Evolutionary conservation across 2,113 vertebrate species (phyloP).

Genomic region (Cardinalis cardinalis): DNA sequence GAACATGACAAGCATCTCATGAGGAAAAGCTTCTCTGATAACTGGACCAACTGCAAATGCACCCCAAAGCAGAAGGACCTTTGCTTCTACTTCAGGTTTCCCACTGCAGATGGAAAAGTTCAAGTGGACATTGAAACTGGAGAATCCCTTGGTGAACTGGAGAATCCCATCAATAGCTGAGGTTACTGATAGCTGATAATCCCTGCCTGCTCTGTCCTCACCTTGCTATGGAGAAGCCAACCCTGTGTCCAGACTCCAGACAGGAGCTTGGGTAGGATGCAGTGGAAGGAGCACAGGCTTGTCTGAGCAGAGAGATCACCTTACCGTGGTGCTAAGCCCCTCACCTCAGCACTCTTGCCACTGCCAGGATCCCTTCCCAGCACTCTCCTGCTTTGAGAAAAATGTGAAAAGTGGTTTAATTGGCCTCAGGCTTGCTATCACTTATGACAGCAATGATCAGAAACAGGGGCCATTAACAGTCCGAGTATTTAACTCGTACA

Average conservation of each 20-base stretch:
- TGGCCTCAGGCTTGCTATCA: conserved; percentile 4
- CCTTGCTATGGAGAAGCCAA: background rate
- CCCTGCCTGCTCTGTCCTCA: background rate
- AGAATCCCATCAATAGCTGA: background rate
- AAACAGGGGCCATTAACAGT: conserved; percentile 10
- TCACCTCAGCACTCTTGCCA: background rate
- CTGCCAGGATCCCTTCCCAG: background rate
- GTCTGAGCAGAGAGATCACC: background rate
- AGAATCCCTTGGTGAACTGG: background rate
- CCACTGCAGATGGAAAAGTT: background rate
- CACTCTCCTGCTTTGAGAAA: background rate
- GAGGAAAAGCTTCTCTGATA: background rate
- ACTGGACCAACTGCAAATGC: background rate
- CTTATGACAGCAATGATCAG: conserved; percentile 12
- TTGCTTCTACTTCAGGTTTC: background rate
- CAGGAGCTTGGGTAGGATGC: background rate
- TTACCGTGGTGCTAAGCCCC: background rate
- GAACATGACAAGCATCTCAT: accelerated
- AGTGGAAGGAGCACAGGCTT: background rate
- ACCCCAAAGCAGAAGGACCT: background rate
- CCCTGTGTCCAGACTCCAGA: background rate
- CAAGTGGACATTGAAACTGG: background rate
- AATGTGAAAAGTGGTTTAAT: conserved; percentile 17
- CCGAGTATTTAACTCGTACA: background rate
- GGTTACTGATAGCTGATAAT: background rate